Base-by-base conservation (phyloP, 2,113 vertebrate genomes). In the Lathamus discolor region DNA sequence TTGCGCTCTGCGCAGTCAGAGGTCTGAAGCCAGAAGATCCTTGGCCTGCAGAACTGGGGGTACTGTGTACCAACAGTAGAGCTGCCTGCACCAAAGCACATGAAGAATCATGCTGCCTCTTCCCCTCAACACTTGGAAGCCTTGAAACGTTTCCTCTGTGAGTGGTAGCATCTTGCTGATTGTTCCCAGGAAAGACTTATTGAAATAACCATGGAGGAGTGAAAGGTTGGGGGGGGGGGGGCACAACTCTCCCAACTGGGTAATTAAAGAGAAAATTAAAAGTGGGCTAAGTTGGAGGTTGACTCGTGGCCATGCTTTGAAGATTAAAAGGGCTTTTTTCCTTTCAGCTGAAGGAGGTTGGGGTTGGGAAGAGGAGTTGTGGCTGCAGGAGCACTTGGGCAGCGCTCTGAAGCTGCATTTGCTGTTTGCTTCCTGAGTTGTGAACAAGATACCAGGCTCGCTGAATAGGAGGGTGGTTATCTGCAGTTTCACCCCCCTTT, bases 251-350 rank as follows among this genome's bases (percentile, higher is more conserved):
- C 90, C 88, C 93, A 62, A 11, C 41, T 90, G 94, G 72, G 46
- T 96, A 86, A 96, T 95, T 94, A 92, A 85, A 86, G 90, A 67
- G 90, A 81, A 90, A 96, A 95, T 96, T 87, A 83, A 88, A 92
- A 94, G 85, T 15, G 51, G 94, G 93, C 64, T 83, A 80, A 81
- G 76, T 93, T 92, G 44, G 92, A 61, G 94, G 90, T 93, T 90
- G 92, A 93, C 90, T 96, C 10, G n/a, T 96, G 85, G 94, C 95
- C 49, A 2, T 67, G 93, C 94, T 96, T 96, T 96, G 96, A 96
- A 96, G 95, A 90, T 96, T 93, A 94, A 75, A 91, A 83, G 51
- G 57, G 78, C 41, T 96, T 91, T 91, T 85, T 69, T 39, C n/a
- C 37, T 92, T 88, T 90, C 3, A 5, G 84, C 35, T 52, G 90